Conservation (phyloP, 37 sponge, comb jelly and placozoan genomes). For the Oopsacas minuta region DNA sequence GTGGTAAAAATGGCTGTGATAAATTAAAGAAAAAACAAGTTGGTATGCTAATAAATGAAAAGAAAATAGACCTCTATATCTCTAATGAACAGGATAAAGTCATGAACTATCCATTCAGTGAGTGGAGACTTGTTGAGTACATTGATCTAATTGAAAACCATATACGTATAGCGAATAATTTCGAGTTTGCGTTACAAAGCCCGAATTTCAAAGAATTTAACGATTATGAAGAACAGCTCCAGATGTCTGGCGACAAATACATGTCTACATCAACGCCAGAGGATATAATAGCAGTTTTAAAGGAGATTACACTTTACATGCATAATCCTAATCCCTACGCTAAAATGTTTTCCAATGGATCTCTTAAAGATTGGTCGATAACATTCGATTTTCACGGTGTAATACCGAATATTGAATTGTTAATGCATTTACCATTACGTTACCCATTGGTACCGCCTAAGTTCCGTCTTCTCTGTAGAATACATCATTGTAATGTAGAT, state of each 20-base stretch:
- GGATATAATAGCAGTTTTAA: background rate
- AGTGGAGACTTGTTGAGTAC: background rate
- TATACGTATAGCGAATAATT: background rate
- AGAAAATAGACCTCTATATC: background rate
- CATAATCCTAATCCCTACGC: constrained; percentile 13
- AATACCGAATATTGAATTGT: background rate
- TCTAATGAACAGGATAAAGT: background rate
- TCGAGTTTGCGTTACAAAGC: background rate
- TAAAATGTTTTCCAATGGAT: background rate
- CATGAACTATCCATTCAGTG: background rate
- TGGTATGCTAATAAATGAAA: background rate
- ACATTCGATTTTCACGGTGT: background rate
- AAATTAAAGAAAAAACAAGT: background rate
- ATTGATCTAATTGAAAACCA: background rate
- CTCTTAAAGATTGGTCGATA: constrained; percentile 9
- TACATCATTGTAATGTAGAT: constrained; percentile 1
- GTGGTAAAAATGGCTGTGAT: background rate
- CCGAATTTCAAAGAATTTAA: background rate
- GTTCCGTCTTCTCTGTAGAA: background rate
- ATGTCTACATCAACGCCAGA: background rate
- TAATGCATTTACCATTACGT: constrained; percentile 2
- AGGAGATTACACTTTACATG: background rate
- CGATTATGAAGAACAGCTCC: background rate
- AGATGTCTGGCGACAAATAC: background rate
- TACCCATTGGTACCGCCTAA: background rate